Evolutionary conservation across 2,888 invertebrate genomes (phyloP).

Genomic region (Athalia cordata): DNA sequence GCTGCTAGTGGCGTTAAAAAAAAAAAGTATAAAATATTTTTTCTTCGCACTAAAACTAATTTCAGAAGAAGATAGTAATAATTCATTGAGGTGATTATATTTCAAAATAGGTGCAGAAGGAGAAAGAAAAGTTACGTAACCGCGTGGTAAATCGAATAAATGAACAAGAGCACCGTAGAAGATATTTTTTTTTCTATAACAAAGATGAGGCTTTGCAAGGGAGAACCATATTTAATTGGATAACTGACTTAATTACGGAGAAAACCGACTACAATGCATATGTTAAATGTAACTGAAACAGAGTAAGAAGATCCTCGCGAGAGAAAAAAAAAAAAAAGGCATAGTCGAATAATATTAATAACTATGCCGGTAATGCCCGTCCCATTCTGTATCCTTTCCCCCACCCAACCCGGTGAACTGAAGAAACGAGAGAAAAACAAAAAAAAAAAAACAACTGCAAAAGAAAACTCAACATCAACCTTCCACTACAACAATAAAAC

Average conservation of each 20-base stretch:
- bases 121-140: not conserved
- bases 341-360: constrained; percentile 24
- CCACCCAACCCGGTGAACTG: constrained; percentile 2
- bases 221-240: constrained; percentile 19
- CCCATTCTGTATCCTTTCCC: constrained; percentile 14
- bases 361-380: constrained; percentile 27
- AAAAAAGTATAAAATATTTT: too few species aligned
- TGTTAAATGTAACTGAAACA: constrained; percentile 62
- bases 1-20: too few species aligned
- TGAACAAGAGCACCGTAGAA: constrained; percentile 19
- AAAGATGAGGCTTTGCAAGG: constrained; percentile 51
- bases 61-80: too few species aligned
- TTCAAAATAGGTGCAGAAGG: not conserved
- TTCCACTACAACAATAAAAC: constrained; percentile 10
- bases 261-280: constrained; percentile 66
- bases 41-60: too few species aligned
- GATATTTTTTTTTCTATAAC: constrained; percentile 15
- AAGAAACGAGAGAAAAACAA: not conserved
- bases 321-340: constrained; percentile 22
- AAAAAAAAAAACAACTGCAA: not conserved
- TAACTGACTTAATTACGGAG: constrained; percentile 60
- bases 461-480: constrained; percentile 26
- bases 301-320: not conserved
- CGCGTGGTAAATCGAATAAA: constrained; percentile 10
- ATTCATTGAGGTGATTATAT: too few species aligned